Conservation (phyloP, 2,797 vertebrate species). For the Periparus ater region DNA sequence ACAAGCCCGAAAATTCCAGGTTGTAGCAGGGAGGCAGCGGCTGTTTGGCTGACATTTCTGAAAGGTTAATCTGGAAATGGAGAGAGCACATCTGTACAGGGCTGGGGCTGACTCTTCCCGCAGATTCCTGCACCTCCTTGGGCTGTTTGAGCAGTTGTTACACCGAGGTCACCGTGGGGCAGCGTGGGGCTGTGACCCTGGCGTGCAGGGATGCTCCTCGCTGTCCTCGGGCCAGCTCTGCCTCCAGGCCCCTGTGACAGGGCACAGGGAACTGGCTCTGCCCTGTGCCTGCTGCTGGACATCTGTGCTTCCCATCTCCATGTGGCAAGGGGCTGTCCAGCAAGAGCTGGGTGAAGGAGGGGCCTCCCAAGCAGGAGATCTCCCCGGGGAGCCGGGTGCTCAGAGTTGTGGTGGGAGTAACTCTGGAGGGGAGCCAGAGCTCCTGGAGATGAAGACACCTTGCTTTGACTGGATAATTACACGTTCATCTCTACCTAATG, state of each 20-base stretch:
- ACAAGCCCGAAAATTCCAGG: background rate
- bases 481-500: background rate
- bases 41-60: constrained; percentile 53
- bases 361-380: background rate
- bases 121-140: background rate
- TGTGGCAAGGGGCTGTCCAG: accelerated
- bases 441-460: background rate
- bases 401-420: background rate
- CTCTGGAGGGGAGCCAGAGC: background rate
- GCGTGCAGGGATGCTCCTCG: background rate
- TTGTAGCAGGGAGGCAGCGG: background rate
- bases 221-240: background rate
- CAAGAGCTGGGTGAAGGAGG: background rate
- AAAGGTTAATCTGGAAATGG: constrained; percentile 43
- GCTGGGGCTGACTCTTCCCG: background rate
- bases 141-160: background rate
- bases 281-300: background rate
- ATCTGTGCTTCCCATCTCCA: background rate
- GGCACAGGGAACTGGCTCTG: background rate
- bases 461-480: constrained; percentile 56
- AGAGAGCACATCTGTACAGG: background rate
- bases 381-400: background rate
- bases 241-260: background rate
- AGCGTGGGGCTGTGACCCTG: background rate
- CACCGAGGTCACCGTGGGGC: background rate